Conservation (phyloP, 2,888 invertebrate species). For the Seladonia tumulorum region DNA sequence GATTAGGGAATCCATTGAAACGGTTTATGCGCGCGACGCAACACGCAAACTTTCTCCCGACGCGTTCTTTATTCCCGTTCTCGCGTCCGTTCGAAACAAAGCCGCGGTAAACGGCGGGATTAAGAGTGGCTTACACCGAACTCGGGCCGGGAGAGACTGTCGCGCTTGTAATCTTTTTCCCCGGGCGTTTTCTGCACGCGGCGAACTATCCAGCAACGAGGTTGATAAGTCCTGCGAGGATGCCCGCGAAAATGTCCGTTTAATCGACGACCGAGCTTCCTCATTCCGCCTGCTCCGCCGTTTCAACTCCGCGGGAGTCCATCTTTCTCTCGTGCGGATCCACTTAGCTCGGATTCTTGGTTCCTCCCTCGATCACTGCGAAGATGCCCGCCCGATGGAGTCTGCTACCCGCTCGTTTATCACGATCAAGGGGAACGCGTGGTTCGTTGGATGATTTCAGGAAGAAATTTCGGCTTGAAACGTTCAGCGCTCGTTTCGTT, state of each 20-base stretch:
- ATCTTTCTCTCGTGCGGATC: not conserved
- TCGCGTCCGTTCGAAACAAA: constrained; percentile 24
- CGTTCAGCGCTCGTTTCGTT: too few relatives aligned
- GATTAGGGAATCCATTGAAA: constrained; percentile 38
- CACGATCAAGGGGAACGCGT: not conserved
- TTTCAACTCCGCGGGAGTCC: not conserved
- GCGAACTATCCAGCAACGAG: not conserved
- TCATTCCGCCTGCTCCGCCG: not conserved
- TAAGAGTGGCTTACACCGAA: constrained; percentile 14
- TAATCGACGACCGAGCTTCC: not conserved
- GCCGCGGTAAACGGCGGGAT: constrained; percentile 22
- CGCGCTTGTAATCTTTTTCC: constrained; percentile 9
- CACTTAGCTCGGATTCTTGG: too few relatives aligned
- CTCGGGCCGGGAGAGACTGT: not conserved
- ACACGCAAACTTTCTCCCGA: constrained; percentile 28
- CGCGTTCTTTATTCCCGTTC: constrained; percentile 12
- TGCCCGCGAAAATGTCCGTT: not conserved
- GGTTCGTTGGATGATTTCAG: not conserved
- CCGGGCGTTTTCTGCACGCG: not conserved
- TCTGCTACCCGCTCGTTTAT: constrained; percentile 7
- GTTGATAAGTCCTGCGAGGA: constrained; percentile 6
- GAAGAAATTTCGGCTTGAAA: too few relatives aligned
- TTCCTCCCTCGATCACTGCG: not conserved
- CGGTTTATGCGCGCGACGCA: constrained; percentile 15
- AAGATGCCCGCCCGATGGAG: not conserved